Conservation (phyloP, 1,140 invertebrate genomes). For the Drosophila arizonae region DNA sequence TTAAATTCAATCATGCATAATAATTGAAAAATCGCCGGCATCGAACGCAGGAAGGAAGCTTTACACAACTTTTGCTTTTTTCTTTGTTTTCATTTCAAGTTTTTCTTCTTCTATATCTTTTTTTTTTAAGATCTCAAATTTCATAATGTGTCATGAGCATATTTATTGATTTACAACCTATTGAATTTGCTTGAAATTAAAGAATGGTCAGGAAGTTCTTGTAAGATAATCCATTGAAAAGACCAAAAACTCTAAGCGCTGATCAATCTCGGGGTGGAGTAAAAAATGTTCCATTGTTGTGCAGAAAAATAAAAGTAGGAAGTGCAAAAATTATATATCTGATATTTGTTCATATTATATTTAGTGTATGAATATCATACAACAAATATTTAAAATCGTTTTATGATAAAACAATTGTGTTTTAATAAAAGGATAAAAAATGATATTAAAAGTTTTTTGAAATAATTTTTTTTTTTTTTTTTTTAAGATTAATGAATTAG, state of each 20-base stretch:
- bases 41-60: conserved; percentile 37
- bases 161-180: conserved; percentile 53
- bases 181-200: conserved; percentile 9
- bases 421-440: no score
- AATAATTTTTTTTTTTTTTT: no score
- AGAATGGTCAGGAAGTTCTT: conserved; percentile 23
- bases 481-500: no score
- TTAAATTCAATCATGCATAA: conserved; percentile 79
- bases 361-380: no score
- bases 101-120: background rate
- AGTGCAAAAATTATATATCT: background rate
- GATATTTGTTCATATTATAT: no score
- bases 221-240: conserved; percentile 31
- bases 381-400: background rate
- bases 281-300: conserved; percentile 1
- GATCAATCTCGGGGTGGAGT: background rate
- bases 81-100: conserved; percentile 20
- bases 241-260: background rate
- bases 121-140: conserved; percentile 52
- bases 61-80: conserved; percentile 19
- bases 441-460: no score
- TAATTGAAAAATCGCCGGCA: conserved; percentile 75
- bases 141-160: conserved; percentile 64
- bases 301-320: background rate
- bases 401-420: no score